Conservation (phyloP, 2,113 vertebrate genomes). For the Chaetodon trifascialis region DNA sequence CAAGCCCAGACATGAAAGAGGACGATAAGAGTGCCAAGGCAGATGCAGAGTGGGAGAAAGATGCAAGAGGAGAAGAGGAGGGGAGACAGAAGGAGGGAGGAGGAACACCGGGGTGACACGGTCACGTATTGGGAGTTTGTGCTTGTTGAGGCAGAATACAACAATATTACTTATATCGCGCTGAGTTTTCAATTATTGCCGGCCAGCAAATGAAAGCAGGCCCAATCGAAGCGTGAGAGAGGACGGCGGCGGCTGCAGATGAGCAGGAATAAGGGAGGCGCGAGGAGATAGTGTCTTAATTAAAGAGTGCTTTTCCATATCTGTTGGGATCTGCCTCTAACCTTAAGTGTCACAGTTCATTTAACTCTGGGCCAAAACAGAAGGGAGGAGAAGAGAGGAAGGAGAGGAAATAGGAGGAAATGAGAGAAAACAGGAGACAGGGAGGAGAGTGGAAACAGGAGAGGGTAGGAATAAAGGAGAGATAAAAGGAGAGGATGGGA, state of each 20-base stretch:
- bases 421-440: neutral
- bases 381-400: slow-evolving; percentile 12
- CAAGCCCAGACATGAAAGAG: slow-evolving; percentile 66
- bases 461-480: neutral
- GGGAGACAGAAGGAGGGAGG: slow-evolving; percentile 44
- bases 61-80: slow-evolving; percentile 41
- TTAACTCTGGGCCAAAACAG: slow-evolving; percentile 59
- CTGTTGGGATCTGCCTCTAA: slow-evolving; percentile 71
- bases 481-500: neutral
- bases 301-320: slow-evolving; percentile 70
- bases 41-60: slow-evolving; percentile 51
- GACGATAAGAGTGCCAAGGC: slow-evolving; percentile 55
- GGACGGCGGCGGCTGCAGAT: slow-evolving; percentile 26
- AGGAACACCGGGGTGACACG: slow-evolving; percentile 42
- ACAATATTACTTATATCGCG: slow-evolving; percentile 67
- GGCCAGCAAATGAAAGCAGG: slow-evolving; percentile 56
- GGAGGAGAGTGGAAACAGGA: neutral
- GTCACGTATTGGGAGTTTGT: slow-evolving; percentile 65
- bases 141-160: slow-evolving; percentile 65
- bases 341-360: slow-evolving; percentile 78
- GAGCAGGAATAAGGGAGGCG: slow-evolving; percentile 41
- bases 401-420: slow-evolving; percentile 11
- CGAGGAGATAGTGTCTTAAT: slow-evolving; percentile 74
- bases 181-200: slow-evolving; percentile 75
- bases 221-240: slow-evolving; percentile 55